Base-by-base conservation (phyloP, 2,797 vertebrate species). In the Neosalanx taihuensis region DNA sequence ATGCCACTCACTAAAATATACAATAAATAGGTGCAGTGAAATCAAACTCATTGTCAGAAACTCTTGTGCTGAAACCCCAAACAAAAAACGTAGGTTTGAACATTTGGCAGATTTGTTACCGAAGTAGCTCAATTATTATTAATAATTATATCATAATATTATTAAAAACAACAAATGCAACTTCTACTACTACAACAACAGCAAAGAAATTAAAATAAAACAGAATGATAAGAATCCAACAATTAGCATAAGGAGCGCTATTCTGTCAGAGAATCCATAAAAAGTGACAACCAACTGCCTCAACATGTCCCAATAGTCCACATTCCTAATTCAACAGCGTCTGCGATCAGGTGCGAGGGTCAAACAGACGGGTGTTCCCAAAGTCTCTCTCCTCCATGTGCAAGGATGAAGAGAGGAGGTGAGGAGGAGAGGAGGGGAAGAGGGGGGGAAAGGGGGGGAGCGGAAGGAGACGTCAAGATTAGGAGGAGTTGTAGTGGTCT, bases 161-260 rank as follows among this genome's bases (percentile, higher is more conserved):
- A 46, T 46, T 46, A 46, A 46, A 10, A 35, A 35, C 33, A 35
- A 35, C 33, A 35, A 35, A 1, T 35, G 10, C 9, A 46, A 46
- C 7, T 12, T 10, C 6, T 12, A 46, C 41, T 12, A 46, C 41
- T 10, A 29, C 26, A 62, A 10, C 6, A 62, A 49, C 29, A 59
- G n/a, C 46, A 18, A 72, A 46, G 30, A 53, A 70, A 26, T 23
- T 9, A 30, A 53, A 23, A 46, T 12, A 37, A 49, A 26, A 46
- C 71, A 73, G 26, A 71, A 58, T 37, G 49, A 67, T 26, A 35
- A 60, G 13, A 41, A 30, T 51, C 13, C 62, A 53, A 67, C 71
- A 17, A 30, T 46, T 26, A 26, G 23, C 23, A 26, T 26, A 26
- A 26, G 33, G 37, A 35, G 17, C 7, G 10, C 53, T 62, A 46